These are phyloP conservation scores for Octodon degus DNA, from an alignment of 2,113 vertebrate species.

Conservation along the genomic window DNA sequence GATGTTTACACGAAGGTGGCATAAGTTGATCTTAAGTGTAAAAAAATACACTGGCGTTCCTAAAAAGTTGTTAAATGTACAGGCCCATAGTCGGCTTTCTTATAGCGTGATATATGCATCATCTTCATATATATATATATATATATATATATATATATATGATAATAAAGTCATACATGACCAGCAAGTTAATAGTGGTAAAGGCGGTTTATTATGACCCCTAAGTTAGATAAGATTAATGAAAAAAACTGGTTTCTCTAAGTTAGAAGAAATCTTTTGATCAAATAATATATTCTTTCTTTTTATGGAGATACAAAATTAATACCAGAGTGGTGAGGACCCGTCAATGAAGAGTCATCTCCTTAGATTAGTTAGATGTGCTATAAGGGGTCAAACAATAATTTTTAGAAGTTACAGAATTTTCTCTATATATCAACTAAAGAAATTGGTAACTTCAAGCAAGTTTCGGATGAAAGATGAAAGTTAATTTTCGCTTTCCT, in stretches of 20 bases:
- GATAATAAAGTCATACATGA: background rate
- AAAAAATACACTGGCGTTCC: background rate
- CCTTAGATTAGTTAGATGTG: background rate
- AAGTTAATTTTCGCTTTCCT: background rate
- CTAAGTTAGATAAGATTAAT: background rate
- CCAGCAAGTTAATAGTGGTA: background rate
- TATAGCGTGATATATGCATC: background rate
- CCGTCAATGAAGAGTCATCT: background rate
- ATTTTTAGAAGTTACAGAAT: background rate
- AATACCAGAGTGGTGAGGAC: background rate
- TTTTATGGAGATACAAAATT: background rate
- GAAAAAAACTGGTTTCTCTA: background rate
- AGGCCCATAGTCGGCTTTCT: background rate
- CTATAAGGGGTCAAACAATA: background rate
- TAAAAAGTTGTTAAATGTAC: background rate
- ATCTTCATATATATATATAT: slow-evolving; percentile 12
- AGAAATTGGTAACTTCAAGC: background rate
- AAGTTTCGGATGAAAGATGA: background rate
- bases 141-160: background rate
- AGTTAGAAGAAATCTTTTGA: background rate
- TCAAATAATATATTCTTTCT: background rate
- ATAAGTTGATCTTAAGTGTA: background rate
- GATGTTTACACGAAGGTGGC: background rate
- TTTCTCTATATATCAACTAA: background rate
- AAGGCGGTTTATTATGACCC: background rate